These are phyloP conservation scores for Pogonomyrmex californicus DNA, from an alignment of 1,140 invertebrate genomes.

Conservation along the genomic window DNA sequence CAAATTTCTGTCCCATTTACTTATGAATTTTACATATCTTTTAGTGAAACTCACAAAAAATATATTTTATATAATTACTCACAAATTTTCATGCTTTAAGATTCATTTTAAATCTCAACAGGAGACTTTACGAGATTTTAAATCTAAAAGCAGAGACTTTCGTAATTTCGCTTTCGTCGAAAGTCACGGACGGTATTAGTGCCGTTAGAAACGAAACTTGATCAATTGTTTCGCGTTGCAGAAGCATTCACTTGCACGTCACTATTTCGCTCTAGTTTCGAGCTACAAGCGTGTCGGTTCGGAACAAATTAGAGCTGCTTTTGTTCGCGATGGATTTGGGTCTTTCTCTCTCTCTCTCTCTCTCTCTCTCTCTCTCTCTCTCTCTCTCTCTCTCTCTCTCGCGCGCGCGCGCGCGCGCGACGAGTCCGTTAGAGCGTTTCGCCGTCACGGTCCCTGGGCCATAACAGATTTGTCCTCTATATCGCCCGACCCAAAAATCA, in stretches of 20 bases:
- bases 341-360: no score
- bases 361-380: no score
- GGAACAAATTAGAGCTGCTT: conserved; percentile 67
- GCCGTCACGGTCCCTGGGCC: conserved; percentile 69
- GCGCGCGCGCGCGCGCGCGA: neutral
- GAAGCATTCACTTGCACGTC: conserved; percentile 33
- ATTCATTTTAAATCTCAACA: neutral
- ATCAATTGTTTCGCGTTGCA: conserved; percentile 35
- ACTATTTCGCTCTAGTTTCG: conserved; percentile 68
- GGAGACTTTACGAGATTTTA: neutral
- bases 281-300: conserved; percentile 41
- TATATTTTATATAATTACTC: neutral
- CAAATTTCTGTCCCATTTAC: neutral
- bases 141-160: conserved; percentile 12
- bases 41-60: neutral
- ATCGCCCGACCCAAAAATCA: conserved; percentile 59
- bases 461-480: conserved; percentile 67
- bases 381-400: no score
- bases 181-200: conserved; percentile 32
- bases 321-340: conserved; percentile 67
- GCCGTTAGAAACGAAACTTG: conserved; percentile 14
- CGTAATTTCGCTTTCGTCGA: conserved; percentile 64
- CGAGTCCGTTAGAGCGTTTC: conserved; percentile 69
- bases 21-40: neutral
- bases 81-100: neutral